Percentiles rank a stretch among this genome's conserved stretches.
Evolutionary conservation across 2,797 vertebrate species (phyloP).

Genomic region (Sebastes nivosus): DNA sequence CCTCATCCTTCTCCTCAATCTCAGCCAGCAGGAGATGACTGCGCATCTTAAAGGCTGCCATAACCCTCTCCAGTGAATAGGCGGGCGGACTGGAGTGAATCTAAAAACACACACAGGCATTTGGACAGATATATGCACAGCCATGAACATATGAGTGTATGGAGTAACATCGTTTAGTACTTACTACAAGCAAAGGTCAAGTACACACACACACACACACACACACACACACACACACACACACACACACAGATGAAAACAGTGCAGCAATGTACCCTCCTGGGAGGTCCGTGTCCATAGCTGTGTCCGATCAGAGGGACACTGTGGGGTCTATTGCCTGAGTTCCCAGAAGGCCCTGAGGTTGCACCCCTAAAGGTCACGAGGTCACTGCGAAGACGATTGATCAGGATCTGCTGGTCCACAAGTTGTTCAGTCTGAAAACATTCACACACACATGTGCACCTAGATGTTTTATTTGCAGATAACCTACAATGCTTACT

Average conservation of each 20-base stretch:
- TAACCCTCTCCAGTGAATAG: constrained; percentile 84
- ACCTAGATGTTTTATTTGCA: neutral
- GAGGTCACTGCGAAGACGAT: constrained; percentile 81
- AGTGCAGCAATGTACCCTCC: constrained; percentile 77
- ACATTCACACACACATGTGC: constrained; percentile 23
- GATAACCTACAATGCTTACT: neutral
- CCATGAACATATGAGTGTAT: neutral
- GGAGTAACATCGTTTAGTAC: neutral
- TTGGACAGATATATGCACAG: constrained; percentile 2
- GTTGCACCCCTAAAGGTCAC: constrained; percentile 57
- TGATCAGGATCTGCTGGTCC: constrained; percentile 88
- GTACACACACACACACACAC: neutral
- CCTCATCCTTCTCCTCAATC: constrained; percentile 88
- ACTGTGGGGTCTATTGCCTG: constrained; percentile 79
- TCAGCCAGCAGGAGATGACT: constrained; percentile 85
- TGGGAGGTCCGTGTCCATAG: constrained; percentile 55
- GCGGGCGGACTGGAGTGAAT: constrained; percentile 81
- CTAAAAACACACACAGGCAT: constrained; percentile 64
- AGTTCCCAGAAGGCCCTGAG: constrained; percentile 36
- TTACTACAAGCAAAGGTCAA: neutral
- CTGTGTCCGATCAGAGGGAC: constrained; percentile 78
- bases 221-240: neutral
- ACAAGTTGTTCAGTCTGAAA: constrained; percentile 89
- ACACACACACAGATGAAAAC: neutral
- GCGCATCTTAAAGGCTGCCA: constrained; percentile 87